A percentile compares a stretch with the other conserved stretches of the same genome.
These are phyloP conservation scores for Pemphredon lugubris DNA, from an alignment of 2,888 invertebrate species.

Conservation along the genomic window DNA sequence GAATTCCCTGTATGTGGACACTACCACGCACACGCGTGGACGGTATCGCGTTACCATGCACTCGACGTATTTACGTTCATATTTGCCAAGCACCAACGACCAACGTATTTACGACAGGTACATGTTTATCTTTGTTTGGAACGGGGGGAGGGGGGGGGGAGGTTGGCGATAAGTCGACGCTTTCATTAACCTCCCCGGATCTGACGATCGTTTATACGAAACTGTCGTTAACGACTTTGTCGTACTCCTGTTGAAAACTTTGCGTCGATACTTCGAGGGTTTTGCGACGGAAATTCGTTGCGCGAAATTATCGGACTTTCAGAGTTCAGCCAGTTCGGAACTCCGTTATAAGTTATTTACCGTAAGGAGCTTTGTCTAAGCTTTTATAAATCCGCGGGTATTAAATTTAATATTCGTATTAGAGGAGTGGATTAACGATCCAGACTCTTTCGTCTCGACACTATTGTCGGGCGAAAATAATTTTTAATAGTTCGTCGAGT, in stretches of 20 bases:
- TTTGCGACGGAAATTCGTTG: slow-evolving; percentile 38
- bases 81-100: neutral
- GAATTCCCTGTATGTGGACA: no score
- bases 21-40: neutral
- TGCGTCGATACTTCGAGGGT: slow-evolving; percentile 16
- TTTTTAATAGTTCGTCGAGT: no score
- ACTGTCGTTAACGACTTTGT: slow-evolving; percentile 32
- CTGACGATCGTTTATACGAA: slow-evolving; percentile 20
- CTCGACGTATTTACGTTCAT: slow-evolving; percentile 1
- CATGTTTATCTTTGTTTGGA: no score
- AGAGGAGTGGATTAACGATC: slow-evolving; percentile 9
- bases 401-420: slow-evolving; percentile 40
- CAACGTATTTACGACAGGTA: no score
- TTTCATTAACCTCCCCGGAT: neutral
- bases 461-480: no score
- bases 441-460: neutral
- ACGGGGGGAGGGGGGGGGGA: no score
- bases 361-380: slow-evolving; percentile 54
- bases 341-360: slow-evolving; percentile 53
- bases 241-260: slow-evolving; percentile 43
- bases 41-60: neutral
- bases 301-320: slow-evolving; percentile 50
- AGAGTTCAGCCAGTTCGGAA: slow-evolving; percentile 44
- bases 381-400: slow-evolving; percentile 50
- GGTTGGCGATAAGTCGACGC: slow-evolving; percentile 3